A percentile compares a stretch with the other conserved stretches of the same genome.
phyloP scores from a whole-genome alignment of 1,140 invertebrate species.

The Monochamus saltuarius region DNA sequence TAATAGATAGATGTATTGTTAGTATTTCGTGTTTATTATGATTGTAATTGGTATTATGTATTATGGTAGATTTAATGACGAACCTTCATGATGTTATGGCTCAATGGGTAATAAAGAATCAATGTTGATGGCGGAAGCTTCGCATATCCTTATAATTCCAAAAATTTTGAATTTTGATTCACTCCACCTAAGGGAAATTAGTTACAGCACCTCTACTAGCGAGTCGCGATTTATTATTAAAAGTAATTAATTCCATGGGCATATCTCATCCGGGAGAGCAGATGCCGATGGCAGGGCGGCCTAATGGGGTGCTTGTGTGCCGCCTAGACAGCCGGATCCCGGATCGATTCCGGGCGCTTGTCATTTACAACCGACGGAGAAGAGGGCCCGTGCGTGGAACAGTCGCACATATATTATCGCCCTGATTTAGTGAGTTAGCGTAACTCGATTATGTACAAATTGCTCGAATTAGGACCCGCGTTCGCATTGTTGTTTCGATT shows the following conservation, averaged over 20 bases:
- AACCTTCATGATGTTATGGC: no score
- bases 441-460: slow-evolving; percentile 33
- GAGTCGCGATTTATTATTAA: slow-evolving; percentile 27
- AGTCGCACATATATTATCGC: slow-evolving; percentile 37
- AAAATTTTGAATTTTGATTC: no score
- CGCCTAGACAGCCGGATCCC: slow-evolving; percentile 24
- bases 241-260: slow-evolving; percentile 36
- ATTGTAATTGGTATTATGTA: no score
- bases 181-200: no score
- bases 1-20: no score
- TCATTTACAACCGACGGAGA: slow-evolving; percentile 34
- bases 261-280: slow-evolving; percentile 35
- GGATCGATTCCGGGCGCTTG: slow-evolving; percentile 41
- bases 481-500: slow-evolving; percentile 27
- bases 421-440: slow-evolving; percentile 35
- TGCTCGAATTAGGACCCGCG: slow-evolving; percentile 31
- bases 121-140: no score
- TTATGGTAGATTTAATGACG: no score
- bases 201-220: no score
- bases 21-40: no score
- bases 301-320: slow-evolving; percentile 37
- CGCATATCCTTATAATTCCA: no score
- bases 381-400: slow-evolving; percentile 32
- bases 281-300: slow-evolving; percentile 39
- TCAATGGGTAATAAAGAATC: no score